These are phyloP conservation scores for Branchellion lobata DNA, from an alignment of 2,888 invertebrate genomes.

Conservation along the genomic window DNA sequence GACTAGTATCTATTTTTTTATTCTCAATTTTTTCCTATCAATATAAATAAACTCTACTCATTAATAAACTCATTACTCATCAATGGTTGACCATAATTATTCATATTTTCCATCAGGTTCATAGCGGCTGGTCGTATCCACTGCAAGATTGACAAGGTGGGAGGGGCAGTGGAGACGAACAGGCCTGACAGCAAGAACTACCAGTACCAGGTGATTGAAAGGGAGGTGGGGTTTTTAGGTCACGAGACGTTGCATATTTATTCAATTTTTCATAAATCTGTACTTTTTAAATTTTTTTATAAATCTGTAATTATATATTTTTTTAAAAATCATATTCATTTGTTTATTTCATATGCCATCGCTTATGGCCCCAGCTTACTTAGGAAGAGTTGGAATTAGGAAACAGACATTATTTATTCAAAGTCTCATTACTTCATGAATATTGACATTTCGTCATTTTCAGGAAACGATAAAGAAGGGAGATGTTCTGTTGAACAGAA, in stretches of 20 bases:
- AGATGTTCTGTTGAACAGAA: slow-evolving; percentile 90
- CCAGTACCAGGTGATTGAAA: slow-evolving; percentile 76
- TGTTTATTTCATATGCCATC: background rate
- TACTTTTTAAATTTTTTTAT: background rate
- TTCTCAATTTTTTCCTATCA: too few relatives aligned
- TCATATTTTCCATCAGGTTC: slow-evolving; percentile 68
- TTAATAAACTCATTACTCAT: too few relatives aligned
- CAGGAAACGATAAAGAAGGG: slow-evolving; percentile 91
- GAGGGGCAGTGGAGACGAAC: slow-evolving; percentile 85
- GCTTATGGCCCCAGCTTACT: too few relatives aligned
- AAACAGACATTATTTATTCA: too few relatives aligned
- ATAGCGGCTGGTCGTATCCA: slow-evolving; percentile 95
- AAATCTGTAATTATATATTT: background rate
- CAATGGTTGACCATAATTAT: too few relatives aligned
- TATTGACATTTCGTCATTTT: too few relatives aligned
- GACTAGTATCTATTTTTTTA: too few relatives aligned
- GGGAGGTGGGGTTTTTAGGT: too few relatives aligned
- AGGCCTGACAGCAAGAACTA: slow-evolving; percentile 85
- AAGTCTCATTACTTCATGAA: too few relatives aligned
- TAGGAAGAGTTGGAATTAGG: too few relatives aligned
- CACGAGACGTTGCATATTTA: background rate
- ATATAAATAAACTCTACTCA: too few relatives aligned
- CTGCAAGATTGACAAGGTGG: slow-evolving; percentile 94
- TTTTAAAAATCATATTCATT: background rate
- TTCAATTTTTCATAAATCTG: background rate